Evolutionary conservation across 2,888 invertebrate genomes (phyloP).

Genomic region (Incurvaria masculella): DNA sequence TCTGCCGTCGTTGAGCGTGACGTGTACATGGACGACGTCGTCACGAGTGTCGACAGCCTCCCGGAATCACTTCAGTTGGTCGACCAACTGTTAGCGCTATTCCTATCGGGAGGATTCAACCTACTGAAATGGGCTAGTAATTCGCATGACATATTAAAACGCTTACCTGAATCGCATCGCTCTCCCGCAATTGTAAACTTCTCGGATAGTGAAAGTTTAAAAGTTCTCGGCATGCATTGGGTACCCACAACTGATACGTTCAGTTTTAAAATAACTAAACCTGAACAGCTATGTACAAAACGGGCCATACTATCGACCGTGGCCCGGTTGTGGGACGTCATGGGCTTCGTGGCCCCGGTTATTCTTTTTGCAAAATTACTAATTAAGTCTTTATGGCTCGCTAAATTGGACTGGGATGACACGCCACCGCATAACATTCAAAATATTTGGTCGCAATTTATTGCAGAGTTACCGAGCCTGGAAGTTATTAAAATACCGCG

Average conservation of each 20-base stretch:
- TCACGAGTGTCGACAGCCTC: not conserved
- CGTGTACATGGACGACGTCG: not conserved
- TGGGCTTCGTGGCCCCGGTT: slow-evolving; percentile 1
- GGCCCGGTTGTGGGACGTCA: not conserved
- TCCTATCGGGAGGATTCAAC: no score
- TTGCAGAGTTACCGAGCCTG: not conserved
- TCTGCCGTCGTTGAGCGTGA: not conserved
- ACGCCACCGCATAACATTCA: not conserved
- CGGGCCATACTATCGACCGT: slow-evolving; percentile 1
- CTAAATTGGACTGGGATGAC: slow-evolving; percentile 3
- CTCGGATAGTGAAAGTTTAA: not conserved
- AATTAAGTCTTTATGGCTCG: slow-evolving; percentile 1
- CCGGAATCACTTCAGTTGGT: not conserved
- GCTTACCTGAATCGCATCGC: not conserved
- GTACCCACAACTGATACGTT: not conserved
- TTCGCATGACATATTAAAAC: not conserved
- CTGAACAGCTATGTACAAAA: slow-evolving; percentile 1
- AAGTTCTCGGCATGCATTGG: slow-evolving; percentile 5
- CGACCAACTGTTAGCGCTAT: not conserved
- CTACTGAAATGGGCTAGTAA: not conserved
- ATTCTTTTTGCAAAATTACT: slow-evolving; percentile 2
- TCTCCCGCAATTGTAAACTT: not conserved
- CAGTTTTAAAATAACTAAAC: not conserved
- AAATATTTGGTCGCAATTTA: slow-evolving; percentile 1
- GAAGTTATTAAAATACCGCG: slow-evolving; percentile 1